These are phyloP conservation scores for Phrynocephalus forsythii DNA, from an alignment of 2,797 vertebrate genomes.

Conservation along the genomic window DNA sequence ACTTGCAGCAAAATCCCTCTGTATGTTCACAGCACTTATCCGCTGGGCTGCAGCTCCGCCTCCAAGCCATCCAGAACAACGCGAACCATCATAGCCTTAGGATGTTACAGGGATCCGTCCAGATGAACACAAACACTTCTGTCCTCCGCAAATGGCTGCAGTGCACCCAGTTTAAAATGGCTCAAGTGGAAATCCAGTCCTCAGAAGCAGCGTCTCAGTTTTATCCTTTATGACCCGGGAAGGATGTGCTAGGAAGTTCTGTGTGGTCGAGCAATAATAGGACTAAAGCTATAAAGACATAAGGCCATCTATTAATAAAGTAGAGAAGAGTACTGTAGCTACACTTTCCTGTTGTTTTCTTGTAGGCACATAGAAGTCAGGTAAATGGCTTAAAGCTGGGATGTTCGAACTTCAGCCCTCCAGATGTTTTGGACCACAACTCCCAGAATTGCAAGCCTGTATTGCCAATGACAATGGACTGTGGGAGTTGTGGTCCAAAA, in stretches of 20 bases:
- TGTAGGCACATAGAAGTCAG: conserved; percentile 65
- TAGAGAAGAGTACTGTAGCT: conserved; percentile 73
- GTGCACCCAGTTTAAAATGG: conserved; percentile 99
- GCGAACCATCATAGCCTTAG: conserved; percentile 95
- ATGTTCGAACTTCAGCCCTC: too few species aligned
- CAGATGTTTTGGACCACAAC: too few species aligned
- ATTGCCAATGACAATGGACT: too few species aligned
- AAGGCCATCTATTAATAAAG: conserved; percentile 65
- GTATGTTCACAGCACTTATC: conserved; percentile 89
- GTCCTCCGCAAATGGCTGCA: conserved; percentile 97
- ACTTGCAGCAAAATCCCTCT: conserved; percentile 31
- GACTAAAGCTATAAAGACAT: conserved; percentile 75
- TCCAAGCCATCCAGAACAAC: conserved; percentile 97
- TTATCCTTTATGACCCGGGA: conserved; percentile 91
- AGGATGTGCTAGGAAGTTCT: conserved; percentile 63
- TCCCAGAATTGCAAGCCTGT: too few species aligned
- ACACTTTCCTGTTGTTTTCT: conserved; percentile 73
- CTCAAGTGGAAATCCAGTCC: conserved; percentile 99
- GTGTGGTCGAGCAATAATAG: conserved; percentile 83
- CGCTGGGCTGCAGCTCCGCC: conserved; percentile 94
- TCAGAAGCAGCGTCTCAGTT: conserved; percentile 98
- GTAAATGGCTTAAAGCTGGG: conserved; percentile 39
- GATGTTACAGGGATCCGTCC: conserved; percentile 81
- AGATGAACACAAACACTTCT: conserved; percentile 83
- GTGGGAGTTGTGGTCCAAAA: too few species aligned